These are phyloP conservation scores for Latrodectus hesperus DNA, from an alignment of 2,888 invertebrate genomes.

Conservation along the genomic window DNA sequence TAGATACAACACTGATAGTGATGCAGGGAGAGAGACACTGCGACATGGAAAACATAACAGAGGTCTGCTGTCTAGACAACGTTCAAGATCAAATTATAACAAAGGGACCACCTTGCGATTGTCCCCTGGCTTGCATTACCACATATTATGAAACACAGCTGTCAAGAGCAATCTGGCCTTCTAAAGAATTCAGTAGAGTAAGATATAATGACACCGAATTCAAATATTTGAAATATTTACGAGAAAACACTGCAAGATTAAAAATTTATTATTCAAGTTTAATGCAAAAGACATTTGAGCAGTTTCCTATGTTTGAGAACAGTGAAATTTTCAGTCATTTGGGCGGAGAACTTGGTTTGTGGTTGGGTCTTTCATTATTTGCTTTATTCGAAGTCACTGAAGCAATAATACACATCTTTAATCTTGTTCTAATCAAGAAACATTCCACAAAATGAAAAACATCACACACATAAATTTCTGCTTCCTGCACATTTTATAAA, in stretches of 20 bases:
- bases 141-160: constrained; percentile 4
- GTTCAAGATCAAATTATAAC: background rate
- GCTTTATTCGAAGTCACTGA: constrained; percentile 23
- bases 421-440: no score
- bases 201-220: background rate
- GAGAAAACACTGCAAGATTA: background rate
- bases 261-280: constrained; percentile 21
- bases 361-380: constrained; percentile 33
- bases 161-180: constrained; percentile 19
- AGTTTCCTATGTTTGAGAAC: constrained; percentile 19
- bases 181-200: background rate
- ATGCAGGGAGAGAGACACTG: background rate
- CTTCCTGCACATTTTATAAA: no score
- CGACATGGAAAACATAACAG: background rate
- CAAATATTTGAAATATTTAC: background rate
- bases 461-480: no score
- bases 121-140: constrained; percentile 25
- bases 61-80: constrained; percentile 14
- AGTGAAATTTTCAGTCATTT: constrained; percentile 41
- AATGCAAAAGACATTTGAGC: constrained; percentile 6
- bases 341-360: constrained; percentile 34
- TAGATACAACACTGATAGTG: constrained; percentile 4
- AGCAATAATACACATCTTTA: background rate
- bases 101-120: background rate
- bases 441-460: no score